phyloP scores from a whole-genome alignment of 2,888 invertebrate species.

The Chloromyia formosa region DNA sequence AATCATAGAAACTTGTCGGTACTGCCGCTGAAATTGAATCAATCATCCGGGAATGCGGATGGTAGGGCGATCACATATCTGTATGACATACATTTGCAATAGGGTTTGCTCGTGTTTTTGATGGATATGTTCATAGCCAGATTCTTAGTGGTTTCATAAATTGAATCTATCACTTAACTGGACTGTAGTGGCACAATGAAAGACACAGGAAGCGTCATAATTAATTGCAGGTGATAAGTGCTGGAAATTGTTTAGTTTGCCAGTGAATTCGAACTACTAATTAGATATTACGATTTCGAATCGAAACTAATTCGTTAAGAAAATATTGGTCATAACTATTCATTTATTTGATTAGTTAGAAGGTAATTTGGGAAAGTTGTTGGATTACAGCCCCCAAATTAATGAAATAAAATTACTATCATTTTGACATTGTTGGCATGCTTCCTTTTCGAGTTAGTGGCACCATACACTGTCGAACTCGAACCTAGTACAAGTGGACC shows the following conservation, averaged over 20 bases:
- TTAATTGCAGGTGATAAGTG: conserved; percentile 34
- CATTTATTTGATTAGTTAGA: not conserved
- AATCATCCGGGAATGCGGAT: conserved; percentile 29
- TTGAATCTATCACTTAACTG: conserved; percentile 20
- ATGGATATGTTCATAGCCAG: conserved; percentile 24
- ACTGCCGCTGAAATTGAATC: conserved; percentile 32
- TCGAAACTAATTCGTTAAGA: not conserved
- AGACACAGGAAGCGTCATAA: not conserved
- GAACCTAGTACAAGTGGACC: no score
- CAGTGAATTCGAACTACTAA: not conserved
- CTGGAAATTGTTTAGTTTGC: not conserved
- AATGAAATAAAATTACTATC: no score
- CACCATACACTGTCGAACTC: no score
- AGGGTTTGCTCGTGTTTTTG: conserved; percentile 2
- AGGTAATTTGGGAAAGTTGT: no score
- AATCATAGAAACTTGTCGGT: conserved; percentile 1
- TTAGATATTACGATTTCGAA: not conserved
- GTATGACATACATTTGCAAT: conserved; percentile 18
- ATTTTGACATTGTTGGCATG: no score
- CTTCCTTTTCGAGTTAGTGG: no score
- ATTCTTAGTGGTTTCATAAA: conserved; percentile 33
- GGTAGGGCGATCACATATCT: conserved; percentile 13
- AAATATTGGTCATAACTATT: not conserved
- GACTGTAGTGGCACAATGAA: not conserved
- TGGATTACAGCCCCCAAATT: no score